Evolutionary conservation across 2,888 invertebrate species (phyloP).

Genomic region (Pomacea canaliculata): DNA sequence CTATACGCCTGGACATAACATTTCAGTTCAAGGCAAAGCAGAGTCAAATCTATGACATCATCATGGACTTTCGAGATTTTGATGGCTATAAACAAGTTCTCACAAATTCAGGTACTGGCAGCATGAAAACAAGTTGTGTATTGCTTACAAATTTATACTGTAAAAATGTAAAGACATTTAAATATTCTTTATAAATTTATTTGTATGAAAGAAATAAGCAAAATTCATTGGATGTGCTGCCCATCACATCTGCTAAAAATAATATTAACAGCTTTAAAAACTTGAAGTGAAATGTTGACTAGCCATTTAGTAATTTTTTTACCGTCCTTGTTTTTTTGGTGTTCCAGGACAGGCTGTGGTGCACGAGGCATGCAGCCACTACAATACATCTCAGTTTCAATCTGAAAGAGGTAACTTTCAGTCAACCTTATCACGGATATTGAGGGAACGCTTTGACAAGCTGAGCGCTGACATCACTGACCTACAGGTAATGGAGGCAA

Average conservation of each 20-base stretch:
- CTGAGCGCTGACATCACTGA: conserved; percentile 59
- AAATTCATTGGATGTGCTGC: too few relatives aligned
- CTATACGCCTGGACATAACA: conserved; percentile 57
- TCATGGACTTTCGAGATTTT: conserved; percentile 61
- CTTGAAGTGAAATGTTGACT: too few relatives aligned
- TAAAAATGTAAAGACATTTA: background rate
- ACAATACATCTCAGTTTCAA: conserved; percentile 66
- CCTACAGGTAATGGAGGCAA: conserved; percentile 50
- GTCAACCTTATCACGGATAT: conserved; percentile 44
- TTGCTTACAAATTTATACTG: too few relatives aligned
- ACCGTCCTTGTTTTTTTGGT: too few relatives aligned
- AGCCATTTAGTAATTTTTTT: too few relatives aligned
- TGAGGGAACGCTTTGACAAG: conserved; percentile 48
- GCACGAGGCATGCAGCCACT: conserved; percentile 64
- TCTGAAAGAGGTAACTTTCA: conserved; percentile 62
- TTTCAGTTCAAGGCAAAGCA: conserved; percentile 62
- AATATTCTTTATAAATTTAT: background rate
- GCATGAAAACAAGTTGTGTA: background rate
- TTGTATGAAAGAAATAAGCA: background rate
- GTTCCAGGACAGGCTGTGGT: conserved; percentile 56
- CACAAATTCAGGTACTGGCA: conserved; percentile 48
- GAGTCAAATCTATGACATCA: conserved; percentile 44
- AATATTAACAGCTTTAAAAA: too few relatives aligned
- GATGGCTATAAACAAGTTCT: conserved; percentile 59
- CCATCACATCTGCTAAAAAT: too few relatives aligned